Evolutionary conservation across 2,797 vertebrate species (phyloP).

Genomic region (Chaenodraco wilsoni): DNA sequence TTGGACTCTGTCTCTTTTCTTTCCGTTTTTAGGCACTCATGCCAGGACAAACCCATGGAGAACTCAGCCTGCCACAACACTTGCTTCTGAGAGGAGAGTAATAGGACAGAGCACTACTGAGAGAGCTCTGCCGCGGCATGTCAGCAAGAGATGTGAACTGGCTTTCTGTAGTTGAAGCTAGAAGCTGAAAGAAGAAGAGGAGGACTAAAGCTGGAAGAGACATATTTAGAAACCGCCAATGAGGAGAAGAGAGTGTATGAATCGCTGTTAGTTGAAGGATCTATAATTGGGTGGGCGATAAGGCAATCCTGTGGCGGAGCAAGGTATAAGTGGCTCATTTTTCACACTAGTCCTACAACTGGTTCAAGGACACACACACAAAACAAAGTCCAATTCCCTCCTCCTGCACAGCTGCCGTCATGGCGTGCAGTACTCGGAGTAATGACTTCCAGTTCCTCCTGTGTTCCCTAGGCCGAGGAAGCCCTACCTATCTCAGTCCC

Average conservation of each 20-base stretch:
- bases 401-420: constrained; percentile 40
- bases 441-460: constrained; percentile 50
- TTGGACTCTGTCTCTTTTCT: background rate
- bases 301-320: constrained; percentile 41
- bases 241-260: constrained; percentile 21
- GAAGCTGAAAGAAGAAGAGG: constrained; percentile 3
- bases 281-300: constrained; percentile 55
- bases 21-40: background rate
- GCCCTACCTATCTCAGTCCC: constrained; percentile 40
- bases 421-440: constrained; percentile 37
- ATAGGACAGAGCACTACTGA: constrained; percentile 25
- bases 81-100: constrained; percentile 40
- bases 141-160: constrained; percentile 31
- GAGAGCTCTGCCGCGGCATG: constrained; percentile 14
- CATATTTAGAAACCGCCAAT: constrained; percentile 26
- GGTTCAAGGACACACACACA: constrained; percentile 45
- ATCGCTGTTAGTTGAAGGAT: constrained; percentile 54
- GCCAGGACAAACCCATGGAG: constrained; percentile 25
- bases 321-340: constrained; percentile 63
- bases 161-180: constrained; percentile 9
- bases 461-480: constrained; percentile 36
- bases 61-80: constrained; percentile 5
- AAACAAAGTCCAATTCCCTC: constrained; percentile 18
- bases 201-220: constrained; percentile 24
- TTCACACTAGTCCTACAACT: constrained; percentile 57